phyloP scores from a whole-genome alignment of 2,797 vertebrate species.

The Cirrhinus molitorella region DNA sequence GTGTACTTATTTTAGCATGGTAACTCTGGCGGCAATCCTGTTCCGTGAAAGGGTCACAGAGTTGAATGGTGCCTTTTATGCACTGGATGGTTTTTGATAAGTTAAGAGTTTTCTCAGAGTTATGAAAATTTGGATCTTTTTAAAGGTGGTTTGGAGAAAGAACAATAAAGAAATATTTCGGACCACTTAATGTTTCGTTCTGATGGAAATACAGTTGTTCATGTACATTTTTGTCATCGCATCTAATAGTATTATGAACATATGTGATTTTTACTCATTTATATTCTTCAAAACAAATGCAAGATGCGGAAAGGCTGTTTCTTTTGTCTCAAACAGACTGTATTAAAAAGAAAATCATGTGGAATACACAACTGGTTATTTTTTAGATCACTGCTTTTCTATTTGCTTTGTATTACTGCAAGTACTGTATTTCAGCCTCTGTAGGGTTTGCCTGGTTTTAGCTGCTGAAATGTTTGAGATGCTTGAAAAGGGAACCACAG shows the following conservation, averaged over 20 bases:
- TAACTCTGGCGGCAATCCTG: conserved; percentile 46
- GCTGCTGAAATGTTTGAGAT: neutral
- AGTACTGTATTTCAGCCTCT: conserved; percentile 40
- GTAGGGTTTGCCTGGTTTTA: conserved; percentile 6
- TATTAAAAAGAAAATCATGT: conserved; percentile 26
- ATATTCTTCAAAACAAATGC: conserved; percentile 46
- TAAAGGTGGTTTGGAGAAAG: conserved; percentile 24
- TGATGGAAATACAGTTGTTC: conserved; percentile 38
- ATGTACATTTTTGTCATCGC: conserved; percentile 53
- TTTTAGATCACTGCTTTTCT: conserved; percentile 42
- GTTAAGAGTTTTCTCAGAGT: conserved; percentile 27
- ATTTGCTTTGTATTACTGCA: conserved; percentile 49
- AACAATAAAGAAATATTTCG: conserved; percentile 47
- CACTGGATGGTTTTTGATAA: conserved; percentile 35
- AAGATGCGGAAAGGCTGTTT: conserved; percentile 10
- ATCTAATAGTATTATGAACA: conserved; percentile 44
- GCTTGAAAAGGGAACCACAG: neutral
- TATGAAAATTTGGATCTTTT: conserved; percentile 20
- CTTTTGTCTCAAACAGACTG: conserved; percentile 28
- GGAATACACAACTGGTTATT: conserved; percentile 39
- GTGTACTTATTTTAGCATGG: conserved; percentile 57
- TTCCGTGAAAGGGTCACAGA: conserved; percentile 40
- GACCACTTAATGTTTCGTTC: conserved; percentile 55
- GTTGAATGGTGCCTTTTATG: conserved; percentile 55
- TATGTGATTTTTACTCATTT: conserved; percentile 53